phyloP scores from a whole-genome alignment of 2,888 invertebrate species.

The Cabera pusaria region DNA sequence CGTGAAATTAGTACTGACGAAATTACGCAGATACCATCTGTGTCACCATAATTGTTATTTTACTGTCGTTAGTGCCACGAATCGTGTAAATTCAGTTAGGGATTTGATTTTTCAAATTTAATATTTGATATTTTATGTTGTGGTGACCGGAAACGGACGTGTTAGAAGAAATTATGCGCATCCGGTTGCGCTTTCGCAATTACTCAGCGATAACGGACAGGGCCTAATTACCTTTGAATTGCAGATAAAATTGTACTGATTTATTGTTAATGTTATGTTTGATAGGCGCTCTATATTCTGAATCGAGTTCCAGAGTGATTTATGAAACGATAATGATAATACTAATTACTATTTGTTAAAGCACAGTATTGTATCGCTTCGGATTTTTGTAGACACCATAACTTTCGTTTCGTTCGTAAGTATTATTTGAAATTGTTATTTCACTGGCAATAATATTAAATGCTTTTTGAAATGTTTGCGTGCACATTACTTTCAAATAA shows the following conservation, averaged over 20 bases:
- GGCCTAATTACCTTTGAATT: conserved; percentile 57
- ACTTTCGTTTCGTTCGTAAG: too few species aligned
- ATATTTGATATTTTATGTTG: conserved; percentile 65
- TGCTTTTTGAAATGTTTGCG: too few species aligned
- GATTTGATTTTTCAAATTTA: conserved; percentile 70
- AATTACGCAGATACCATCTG: conserved; percentile 79
- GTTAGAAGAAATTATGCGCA: conserved; percentile 77
- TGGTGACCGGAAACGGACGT: conserved; percentile 70
- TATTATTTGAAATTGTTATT: too few species aligned
- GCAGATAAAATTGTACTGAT: conserved; percentile 32
- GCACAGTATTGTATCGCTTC: too few species aligned
- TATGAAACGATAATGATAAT: too few species aligned
- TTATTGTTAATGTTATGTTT: conserved; percentile 16
- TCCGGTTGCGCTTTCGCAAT: conserved; percentile 70
- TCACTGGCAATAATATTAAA: too few species aligned
- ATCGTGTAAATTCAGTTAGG: conserved; percentile 81
- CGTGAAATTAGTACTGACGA: conserved; percentile 67
- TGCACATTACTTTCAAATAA: too few species aligned
- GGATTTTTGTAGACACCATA: too few species aligned
- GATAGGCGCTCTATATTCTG: too few species aligned
- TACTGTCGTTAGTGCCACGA: conserved; percentile 73
- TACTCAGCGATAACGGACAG: conserved; percentile 53
- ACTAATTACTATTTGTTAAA: too few species aligned
- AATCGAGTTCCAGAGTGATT: too few species aligned
- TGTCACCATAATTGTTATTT: conserved; percentile 79